Evolutionary conservation across 1,140 invertebrate genomes (phyloP), one percentile per base, ranked within the genome.

Genomic region (Diprion similis): DNA sequence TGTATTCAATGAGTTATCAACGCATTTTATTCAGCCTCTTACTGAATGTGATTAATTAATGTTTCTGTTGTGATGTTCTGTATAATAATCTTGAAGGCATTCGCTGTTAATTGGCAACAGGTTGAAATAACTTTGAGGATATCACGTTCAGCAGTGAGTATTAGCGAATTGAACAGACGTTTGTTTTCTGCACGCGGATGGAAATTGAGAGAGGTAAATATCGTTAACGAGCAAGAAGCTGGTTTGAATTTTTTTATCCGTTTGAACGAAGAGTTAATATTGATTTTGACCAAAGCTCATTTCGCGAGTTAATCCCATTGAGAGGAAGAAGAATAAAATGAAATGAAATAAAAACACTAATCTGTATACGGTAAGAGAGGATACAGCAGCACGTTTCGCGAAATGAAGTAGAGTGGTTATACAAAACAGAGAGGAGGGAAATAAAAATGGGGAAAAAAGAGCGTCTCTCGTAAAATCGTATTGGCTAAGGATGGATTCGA

Each of bases 381-480:
- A 75, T 73, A 72, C 70, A 75, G 18, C 68, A 75, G 24, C 24
- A 6, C 24, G 24, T 37, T 17, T 59, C 51, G 51, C 51, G 51
- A 9, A 59, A 59, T 59, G 51, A 59, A 59, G 51, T 59, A 17
- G 51, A 59, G 51, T 59, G 51, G 51, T 59, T 59, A 59, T 37
- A 37, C 24, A 37, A 4, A 46, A 70, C 15, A 70, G 18, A 46
- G 37, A 64, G 10, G 10, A 69, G 70, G 17, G 71, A 71, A 68
- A 66, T 64, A 71, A 75, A 72, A 59, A 17, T 4, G 51, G 7
- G 51, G 19, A 68, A 24, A 37, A 70, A 46, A 70, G 48, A 75
- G 69, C 71, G 81, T 81, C 76, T 76, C 77, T 80, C 79, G 76
- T 83, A 82, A 83, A 84, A 83, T 77, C 73, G 74, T 65, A 78